Base-by-base conservation (phyloP, 2,888 invertebrate species). In the Lagria hirta region DNA sequence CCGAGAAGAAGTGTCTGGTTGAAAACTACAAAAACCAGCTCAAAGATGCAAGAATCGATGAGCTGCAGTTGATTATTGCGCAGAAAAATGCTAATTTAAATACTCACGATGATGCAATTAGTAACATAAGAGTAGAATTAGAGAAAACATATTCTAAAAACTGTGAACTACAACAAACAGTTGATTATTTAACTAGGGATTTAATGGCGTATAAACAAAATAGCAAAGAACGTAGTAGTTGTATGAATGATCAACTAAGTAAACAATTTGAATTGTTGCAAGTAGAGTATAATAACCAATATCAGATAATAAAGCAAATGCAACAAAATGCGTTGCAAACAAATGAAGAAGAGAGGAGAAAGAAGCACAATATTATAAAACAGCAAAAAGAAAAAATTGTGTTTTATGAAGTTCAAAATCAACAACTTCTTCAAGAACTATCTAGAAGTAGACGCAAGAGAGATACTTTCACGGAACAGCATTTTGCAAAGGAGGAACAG, bases 91-190 rank as follows among this genome's bases (percentile, higher is more conserved):
- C 55, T 1, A 60, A 64, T 36, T 34, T 64, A 7, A 52, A 34
- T 13, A 48, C 51, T 22, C 62, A 64, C 36, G 56, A 61, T 28
- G 46, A 57, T 8, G 57, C 60, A 6, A 57, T 67, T 10, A 68
- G 72, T 34, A 68, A 68, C 17, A 49, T 62, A n/a, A 65, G 72
- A 16, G 53, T 64, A n/a, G 73, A 74, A 21, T 46, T 69, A 7
- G 57, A 52, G 44, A 61, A 70, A 1, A 66, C 70, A 0, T 64
- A 73, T 11, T 61, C 68, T n/a, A 54, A 63, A 30, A 65, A 66
- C 30, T 50, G 55, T 22, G 58, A 62, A 10, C 48, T 66, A 5
- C 58, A 60, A 16, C 29, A n/a, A 6, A 64, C 59, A 2, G 55
- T 63, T 18, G 32, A 29, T 3, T 46, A 50, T 7, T 38, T 63